Base-by-base conservation (phyloP, 1,140 invertebrate genomes). In the Brachionus angularis region DNA sequence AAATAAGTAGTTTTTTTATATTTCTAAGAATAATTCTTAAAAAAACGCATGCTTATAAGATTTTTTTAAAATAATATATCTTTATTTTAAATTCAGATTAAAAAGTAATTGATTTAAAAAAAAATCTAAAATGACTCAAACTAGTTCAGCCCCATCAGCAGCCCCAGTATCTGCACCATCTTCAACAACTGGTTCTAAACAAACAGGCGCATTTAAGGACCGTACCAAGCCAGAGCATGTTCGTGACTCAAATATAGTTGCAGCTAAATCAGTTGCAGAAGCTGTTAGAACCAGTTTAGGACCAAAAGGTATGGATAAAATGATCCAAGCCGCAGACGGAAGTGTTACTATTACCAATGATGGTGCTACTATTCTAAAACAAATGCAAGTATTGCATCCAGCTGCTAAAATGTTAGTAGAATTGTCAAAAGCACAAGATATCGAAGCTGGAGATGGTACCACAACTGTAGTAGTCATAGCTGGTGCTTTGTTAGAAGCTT, bases 261-360 rank as follows among this genome's bases (percentile, higher is more conserved):
- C 96, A 73, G 95, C 93, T 25, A 99, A 99, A 89, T 94, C 95
- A 84, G 93, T 99, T 58, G 90, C 93, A 73, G 92, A 98, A 93
- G 95, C 96, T 21, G 92, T 99, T 76, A 87, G 96, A 72, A 99
- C 96, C 16, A 97, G 93, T 84, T 84, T 99, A 77, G 96, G 96
- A 16, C 96, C 96, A 27, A 85, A 91, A 75, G 96, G 96, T 74
- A 99, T 99, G 96, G 96, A 99, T 79, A 99, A 99, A 87, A 99
- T 99, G 90, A 99, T 99, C 75, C 96, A 99, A 86, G 85, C 91
- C 50, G 86, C 86, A 14, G 96, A 95, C 85, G 95, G 95, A 8
- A 94, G 97, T 86, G 96, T 99, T 0, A 98, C 94, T 8, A 98
- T 99, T 71, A 99, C 96, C 49, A 99, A 99, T 85, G 96, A 99